Evolutionary conservation across 2,888 invertebrate genomes (phyloP), one percentile per base, ranked within the genome.

Genomic region (Drosophila subquinaria): DNA sequence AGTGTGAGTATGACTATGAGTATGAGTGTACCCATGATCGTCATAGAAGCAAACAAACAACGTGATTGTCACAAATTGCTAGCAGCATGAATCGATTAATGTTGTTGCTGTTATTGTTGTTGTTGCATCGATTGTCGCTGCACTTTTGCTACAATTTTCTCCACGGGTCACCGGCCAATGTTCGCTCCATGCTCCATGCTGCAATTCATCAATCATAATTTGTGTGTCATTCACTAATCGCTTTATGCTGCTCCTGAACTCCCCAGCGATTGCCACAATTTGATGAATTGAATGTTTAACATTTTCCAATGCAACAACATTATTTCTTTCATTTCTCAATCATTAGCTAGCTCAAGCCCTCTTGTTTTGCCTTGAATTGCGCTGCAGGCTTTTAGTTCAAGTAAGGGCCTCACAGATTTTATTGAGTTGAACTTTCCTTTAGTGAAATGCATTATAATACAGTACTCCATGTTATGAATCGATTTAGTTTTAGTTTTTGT

Each of bases 191-290:
- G 43, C 73, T 71, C n/a, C 38, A 52, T 30, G 43, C 73, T 70
- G 79, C 80, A 82, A 82, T 87, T 81, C 88, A 84, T 84, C 85
- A 88, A 84, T 84, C 84, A 84, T 85, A 70, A 85, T 88, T 84
- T 84, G 73, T 84, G 52, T 85, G 84, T 82, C 84, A 84, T 81
- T 76, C 76, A 82, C 76, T 84, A 84, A 84, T 88, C 84, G 84
- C 69, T 76, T 79, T 69, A 66, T 57, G 79, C 69, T 81, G 79
- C 81, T 82, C 79, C 85, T 71, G 81, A 88, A 69, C 72, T 78
- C 65, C 64, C 48, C 17, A 40, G 59, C 48, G 43, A 84, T 87
- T 84, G 80, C 85, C 72, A 53, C 85, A 80, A 71, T 50, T 77
- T 82, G 85, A 87, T 82, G 72, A 76, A 87, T 84, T 84, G 76